phyloP scores from a whole-genome alignment of 2,113 vertebrate species.

The Ceyx cyanopectus region DNA sequence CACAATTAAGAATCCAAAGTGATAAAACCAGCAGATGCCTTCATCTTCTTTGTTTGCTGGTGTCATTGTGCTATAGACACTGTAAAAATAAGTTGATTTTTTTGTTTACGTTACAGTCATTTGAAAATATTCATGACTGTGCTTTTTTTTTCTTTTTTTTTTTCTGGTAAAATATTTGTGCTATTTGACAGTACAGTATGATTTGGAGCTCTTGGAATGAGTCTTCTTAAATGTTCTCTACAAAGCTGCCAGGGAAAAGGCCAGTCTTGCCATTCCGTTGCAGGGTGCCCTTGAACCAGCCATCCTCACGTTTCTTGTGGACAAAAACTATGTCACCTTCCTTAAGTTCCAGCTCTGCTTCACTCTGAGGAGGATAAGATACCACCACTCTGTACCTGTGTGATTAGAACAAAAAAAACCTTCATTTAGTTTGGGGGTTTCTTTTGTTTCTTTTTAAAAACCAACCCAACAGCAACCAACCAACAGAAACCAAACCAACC shows the following conservation, averaged over 20 bases:
- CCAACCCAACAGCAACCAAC: too few species aligned
- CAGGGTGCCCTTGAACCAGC: conserved; percentile 99
- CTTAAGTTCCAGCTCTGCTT: conserved; percentile 98
- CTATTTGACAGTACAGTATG: conserved; percentile 56
- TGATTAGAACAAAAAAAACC: not conserved
- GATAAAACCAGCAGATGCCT: conserved; percentile 58
- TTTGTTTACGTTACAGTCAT: conserved; percentile 50
- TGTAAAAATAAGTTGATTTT: conserved; percentile 51
- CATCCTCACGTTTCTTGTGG: conserved; percentile 95
- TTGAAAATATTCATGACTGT: conserved; percentile 64
- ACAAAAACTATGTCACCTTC: conserved; percentile 99
- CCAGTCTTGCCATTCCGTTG: conserved; percentile 97
- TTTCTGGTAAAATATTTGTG: conserved; percentile 71
- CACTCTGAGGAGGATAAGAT: conserved; percentile 97
- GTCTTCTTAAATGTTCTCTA: conserved; percentile 89
- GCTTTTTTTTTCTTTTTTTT: not conserved
- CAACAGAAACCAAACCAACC: too few species aligned
- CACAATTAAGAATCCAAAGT: conserved; percentile 72
- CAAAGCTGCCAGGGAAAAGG: conserved; percentile 97
- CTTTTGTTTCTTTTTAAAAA: not conserved
- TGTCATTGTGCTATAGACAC: conserved; percentile 57
- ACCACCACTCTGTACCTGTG: conserved; percentile 95
- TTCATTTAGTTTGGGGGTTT: not conserved
- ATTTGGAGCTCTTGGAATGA: not conserved
- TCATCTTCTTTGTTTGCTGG: conserved; percentile 46